These are phyloP conservation scores for Harpalus rubripes DNA, from an alignment of 2,888 invertebrate genomes.

Conservation along the genomic window DNA sequence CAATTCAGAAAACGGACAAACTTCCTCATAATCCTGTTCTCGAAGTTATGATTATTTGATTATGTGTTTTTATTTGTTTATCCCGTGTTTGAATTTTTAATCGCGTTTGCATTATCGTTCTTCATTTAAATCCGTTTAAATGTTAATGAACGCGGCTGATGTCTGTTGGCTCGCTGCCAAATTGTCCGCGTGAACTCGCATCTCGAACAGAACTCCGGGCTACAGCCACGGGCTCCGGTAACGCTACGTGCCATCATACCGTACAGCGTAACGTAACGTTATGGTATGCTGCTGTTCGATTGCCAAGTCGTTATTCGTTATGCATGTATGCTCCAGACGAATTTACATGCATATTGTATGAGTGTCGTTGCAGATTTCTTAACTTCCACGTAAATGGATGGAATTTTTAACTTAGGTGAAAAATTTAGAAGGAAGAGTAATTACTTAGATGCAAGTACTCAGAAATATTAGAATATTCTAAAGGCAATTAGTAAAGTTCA, in stretches of 20 bases:
- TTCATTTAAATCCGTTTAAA: constrained; percentile 61
- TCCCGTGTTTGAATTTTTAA: constrained; percentile 53
- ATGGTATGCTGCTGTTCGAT: constrained; percentile 29
- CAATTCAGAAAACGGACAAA: not conserved
- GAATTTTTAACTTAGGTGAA: not conserved
- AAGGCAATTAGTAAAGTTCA: too few relatives aligned
- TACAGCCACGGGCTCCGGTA: not conserved
- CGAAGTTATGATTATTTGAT: not conserved
- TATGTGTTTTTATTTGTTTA: not conserved
- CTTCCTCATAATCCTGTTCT: not conserved
- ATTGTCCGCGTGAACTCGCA: constrained; percentile 30
- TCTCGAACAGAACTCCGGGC: constrained; percentile 10
- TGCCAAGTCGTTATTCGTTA: constrained; percentile 42
- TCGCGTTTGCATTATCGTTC: constrained; percentile 54
- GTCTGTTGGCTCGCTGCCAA: constrained; percentile 38
- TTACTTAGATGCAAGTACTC: not conserved
- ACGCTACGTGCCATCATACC: not conserved
- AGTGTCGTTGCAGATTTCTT: constrained; percentile 37
- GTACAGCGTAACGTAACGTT: too few relatives aligned
- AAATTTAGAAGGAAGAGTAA: not conserved
- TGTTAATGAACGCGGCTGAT: constrained; percentile 55
- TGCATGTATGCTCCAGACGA: constrained; percentile 35
- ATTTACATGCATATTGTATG: constrained; percentile 22
- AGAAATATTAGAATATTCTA: too few relatives aligned
- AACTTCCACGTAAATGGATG: constrained; percentile 1